Evolutionary conservation across 30 jellyfish, hydroid and myxozoan genomes (phyloP), one percentile per base, ranked within the genome.

Genomic region (Mastigias papua): DNA sequence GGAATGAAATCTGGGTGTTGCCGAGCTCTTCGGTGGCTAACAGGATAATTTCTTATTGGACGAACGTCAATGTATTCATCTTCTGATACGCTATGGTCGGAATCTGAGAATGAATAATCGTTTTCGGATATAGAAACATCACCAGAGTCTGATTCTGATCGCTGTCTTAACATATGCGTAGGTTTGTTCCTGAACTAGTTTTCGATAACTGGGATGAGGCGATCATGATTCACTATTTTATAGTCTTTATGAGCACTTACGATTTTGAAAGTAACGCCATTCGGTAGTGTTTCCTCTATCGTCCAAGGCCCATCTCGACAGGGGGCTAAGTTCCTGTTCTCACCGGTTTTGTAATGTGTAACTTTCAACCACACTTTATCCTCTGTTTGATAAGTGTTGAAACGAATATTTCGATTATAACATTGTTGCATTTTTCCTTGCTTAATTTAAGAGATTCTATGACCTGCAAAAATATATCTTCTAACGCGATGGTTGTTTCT

Each of bases 341-440:
- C 86, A 1, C 92, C 92, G 42, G 92, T 85, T 49, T 85, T 63
- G 62, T 42, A 85, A 54, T 51, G 61, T 48, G 72, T 85, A 11
- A 42, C 86, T 51, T 73, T 73, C 88, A 85, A 54, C 89, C 94
- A 85, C 42, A 85, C 94, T 29, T 54, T 37, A 26, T 85, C 88
- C 28, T 77, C 94, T 19, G 35, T 64, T 49, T 58, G 73, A 63
- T 72, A 48, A 74, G 61, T 64, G 61, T 17, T 65, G 76, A 86
- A 86, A 54, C 93, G 85, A 70, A 86, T 34, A 28, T 86, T 86
- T 76, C 54, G 71, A 62, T 73, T 86, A 72, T 86, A 86, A 32
- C 76, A 81, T 35, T 46, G 60, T 66, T 86, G 84, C 80, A 74
- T 76, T 65, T 64, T 66, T 64, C 73, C 62, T 75, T 62, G 49